These are phyloP conservation scores for Gadopsis marmoratus DNA, from an alignment of 2,797 vertebrate genomes.

Conservation along the genomic window DNA sequence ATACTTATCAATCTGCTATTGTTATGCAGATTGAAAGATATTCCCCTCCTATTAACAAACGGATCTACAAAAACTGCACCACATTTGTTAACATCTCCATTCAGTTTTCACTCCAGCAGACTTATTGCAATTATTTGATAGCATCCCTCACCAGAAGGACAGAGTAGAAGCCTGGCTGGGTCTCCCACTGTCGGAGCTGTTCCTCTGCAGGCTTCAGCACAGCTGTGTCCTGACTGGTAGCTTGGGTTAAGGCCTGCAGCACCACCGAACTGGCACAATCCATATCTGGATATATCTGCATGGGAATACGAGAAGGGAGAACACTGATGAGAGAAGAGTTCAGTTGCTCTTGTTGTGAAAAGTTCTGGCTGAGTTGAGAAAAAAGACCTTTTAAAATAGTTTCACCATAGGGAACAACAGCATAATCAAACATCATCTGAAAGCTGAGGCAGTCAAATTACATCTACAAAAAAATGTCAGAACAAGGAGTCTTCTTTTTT, in stretches of 20 bases:
- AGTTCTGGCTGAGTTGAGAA: slow-evolving; percentile 31
- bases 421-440: slow-evolving; percentile 38
- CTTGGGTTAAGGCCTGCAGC: slow-evolving; percentile 95
- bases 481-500: slow-evolving; percentile 28
- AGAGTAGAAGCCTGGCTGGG: slow-evolving; percentile 97
- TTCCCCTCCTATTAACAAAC: not conserved
- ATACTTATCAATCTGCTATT: slow-evolving; percentile 1
- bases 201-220: slow-evolving; percentile 97
- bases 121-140: slow-evolving; percentile 27
- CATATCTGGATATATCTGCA: slow-evolving; percentile 85
- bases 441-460: slow-evolving; percentile 47
- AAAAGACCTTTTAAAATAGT: slow-evolving; percentile 27
- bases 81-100: slow-evolving; percentile 15
- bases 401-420: slow-evolving; percentile 14
- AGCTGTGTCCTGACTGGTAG: slow-evolving; percentile 95
- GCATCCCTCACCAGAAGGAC: slow-evolving; percentile 91
- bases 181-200: slow-evolving; percentile 96
- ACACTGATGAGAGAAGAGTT: slow-evolving; percentile 10
- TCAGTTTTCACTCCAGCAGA: slow-evolving; percentile 14
- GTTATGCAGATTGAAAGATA: slow-evolving; percentile 10
- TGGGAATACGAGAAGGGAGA: slow-evolving; percentile 6
- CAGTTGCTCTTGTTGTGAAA: slow-evolving; percentile 27
- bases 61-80: not conserved
- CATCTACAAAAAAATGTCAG: slow-evolving; percentile 37
- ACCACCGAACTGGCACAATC: slow-evolving; percentile 94